Conservation (phyloP, 1,140 invertebrate species). For the Luehdorfia chinensis region DNA sequence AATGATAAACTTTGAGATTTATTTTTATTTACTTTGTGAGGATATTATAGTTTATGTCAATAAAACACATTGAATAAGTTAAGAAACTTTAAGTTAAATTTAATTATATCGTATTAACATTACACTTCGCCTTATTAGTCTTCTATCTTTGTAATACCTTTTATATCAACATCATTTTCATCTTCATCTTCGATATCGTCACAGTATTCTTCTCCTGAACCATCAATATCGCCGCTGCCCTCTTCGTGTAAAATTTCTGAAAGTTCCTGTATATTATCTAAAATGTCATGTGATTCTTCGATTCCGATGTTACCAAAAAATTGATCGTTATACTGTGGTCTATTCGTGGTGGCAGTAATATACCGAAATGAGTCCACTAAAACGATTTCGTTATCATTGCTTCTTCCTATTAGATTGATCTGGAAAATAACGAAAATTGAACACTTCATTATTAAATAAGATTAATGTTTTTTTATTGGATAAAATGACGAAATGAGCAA, state of each 20-base stretch:
- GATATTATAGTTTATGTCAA: too few relatives aligned
- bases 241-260: conserved; percentile 2
- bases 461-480: too few relatives aligned
- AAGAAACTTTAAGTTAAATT: too few relatives aligned
- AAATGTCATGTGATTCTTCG: neutral
- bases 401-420: conserved; percentile 13
- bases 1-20: too few relatives aligned
- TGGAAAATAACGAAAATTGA: conserved; percentile 1
- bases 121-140: too few relatives aligned
- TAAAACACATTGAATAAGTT: too few relatives aligned
- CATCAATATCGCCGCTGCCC: conserved; percentile 9
- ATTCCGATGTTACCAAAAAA: neutral
- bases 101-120: too few relatives aligned
- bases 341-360: neutral
- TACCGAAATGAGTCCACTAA: conserved; percentile 27
- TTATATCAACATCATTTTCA: conserved; percentile 6
- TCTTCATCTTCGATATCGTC: neutral
- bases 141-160: conserved; percentile 13
- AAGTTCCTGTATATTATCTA: neutral
- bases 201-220: conserved; percentile 8
- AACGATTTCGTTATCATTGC: conserved; percentile 19
- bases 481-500: too few relatives aligned
- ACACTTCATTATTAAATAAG: too few relatives aligned
- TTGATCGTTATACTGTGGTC: neutral
- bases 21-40: too few relatives aligned